Percentiles rank a stretch among this genome's conserved stretches.
Conservation (phyloP, 2,888 invertebrate genomes). For the Plagodis pulveraria region DNA sequence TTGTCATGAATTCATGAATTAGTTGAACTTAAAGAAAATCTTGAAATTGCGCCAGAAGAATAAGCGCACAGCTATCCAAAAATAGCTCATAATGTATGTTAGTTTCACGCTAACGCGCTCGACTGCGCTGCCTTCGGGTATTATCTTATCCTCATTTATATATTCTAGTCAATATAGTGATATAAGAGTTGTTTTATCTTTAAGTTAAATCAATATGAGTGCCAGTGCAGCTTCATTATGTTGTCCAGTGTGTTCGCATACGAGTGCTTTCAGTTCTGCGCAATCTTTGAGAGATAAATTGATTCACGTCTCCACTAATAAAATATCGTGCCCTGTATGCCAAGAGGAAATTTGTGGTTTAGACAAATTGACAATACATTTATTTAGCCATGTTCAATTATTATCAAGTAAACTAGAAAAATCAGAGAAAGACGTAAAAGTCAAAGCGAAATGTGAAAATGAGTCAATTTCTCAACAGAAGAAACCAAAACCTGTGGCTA, state of each 20-base stretch:
- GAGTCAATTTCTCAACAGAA: constrained; percentile 53
- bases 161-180: neutral
- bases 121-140: constrained; percentile 37
- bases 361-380: constrained; percentile 93
- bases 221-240: constrained; percentile 85
- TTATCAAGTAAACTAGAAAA: constrained; percentile 46
- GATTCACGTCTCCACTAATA: constrained; percentile 90
- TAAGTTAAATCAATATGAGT: constrained; percentile 60
- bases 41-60: constrained; percentile 77
- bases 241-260: constrained; percentile 91
- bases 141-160: constrained; percentile 6
- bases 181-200: constrained; percentile 13
- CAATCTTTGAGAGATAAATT: constrained; percentile 89
- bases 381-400: constrained; percentile 89
- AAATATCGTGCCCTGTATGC: constrained; percentile 91
- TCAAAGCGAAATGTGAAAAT: constrained; percentile 48
- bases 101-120: constrained; percentile 63
- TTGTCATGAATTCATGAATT: constrained; percentile 9
- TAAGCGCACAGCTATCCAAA: constrained; percentile 65
- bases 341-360: constrained; percentile 90
- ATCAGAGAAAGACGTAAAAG: constrained; percentile 35
- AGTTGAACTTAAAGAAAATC: constrained; percentile 44
- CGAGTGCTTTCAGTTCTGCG: constrained; percentile 88
- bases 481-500: constrained; percentile 63
- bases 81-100: constrained; percentile 68